Percentiles rank a stretch among this genome's conserved stretches.
These are phyloP conservation scores for Gymnocypris eckloni DNA, from an alignment of 2,797 vertebrate species.

Conservation along the genomic window DNA sequence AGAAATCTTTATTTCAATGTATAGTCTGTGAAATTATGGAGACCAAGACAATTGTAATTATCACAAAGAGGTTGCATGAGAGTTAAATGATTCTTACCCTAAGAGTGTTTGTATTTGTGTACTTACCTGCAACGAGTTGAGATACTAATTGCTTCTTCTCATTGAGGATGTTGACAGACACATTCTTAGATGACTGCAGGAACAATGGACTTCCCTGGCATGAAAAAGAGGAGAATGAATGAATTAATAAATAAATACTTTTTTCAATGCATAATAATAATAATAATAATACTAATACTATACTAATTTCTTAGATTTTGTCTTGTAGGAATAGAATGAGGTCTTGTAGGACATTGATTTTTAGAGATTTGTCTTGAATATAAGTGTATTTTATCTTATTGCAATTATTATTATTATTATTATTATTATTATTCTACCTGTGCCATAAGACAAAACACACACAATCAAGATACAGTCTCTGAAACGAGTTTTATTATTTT, in stretches of 20 bases:
- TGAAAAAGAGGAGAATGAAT: slow-evolving; percentile 29
- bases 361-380: not conserved
- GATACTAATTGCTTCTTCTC: slow-evolving; percentile 92
- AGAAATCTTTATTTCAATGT: slow-evolving; percentile 6
- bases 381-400: not conserved
- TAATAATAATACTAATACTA: no score
- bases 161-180: slow-evolving; percentile 94
- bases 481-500: not conserved
- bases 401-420: not conserved
- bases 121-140: slow-evolving; percentile 93
- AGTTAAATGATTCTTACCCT: not conserved
- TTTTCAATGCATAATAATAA: no score
- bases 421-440: not conserved
- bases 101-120: not conserved
- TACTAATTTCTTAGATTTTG: no score
- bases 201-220: slow-evolving; percentile 90
- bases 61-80: not conserved
- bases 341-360: no score
- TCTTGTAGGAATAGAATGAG: no score
- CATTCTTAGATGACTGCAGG: slow-evolving; percentile 96
- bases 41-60: slow-evolving; percentile 15
- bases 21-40: slow-evolving; percentile 46
- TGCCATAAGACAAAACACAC: not conserved
- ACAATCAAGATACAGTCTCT: not conserved
- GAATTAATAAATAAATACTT: not conserved